Evolutionary conservation across 2,888 invertebrate species (phyloP).

Genomic region (Heliconius erato): DNA sequence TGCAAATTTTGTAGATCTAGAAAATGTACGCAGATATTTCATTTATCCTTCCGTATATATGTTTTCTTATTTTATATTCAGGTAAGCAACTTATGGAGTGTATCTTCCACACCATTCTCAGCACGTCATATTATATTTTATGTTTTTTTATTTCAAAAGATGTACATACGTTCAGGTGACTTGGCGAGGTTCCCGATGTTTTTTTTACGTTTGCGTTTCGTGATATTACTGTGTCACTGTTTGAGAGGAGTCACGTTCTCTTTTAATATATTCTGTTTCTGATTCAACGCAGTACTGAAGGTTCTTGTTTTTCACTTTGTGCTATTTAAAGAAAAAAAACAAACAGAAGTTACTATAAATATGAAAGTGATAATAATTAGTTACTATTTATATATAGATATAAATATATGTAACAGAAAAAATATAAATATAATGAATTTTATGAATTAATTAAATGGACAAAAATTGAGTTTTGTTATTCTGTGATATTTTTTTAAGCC

Average conservation of each 20-base stretch:
- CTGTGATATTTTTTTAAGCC: too few species aligned
- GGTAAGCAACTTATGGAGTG: constrained; percentile 5
- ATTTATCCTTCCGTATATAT: not conserved
- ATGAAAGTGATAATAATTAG: too few species aligned
- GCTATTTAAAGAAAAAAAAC: too few species aligned
- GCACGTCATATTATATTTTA: not conserved
- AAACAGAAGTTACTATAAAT: too few species aligned
- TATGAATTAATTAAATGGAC: too few species aligned
- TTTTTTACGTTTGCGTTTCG: not conserved
- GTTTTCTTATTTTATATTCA: constrained; percentile 11
- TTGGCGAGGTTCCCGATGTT: constrained; percentile 17
- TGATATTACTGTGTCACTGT: not conserved
- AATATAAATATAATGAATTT: too few species aligned
- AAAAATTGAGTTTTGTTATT: too few species aligned
- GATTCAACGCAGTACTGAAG: too few species aligned
- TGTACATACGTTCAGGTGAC: constrained; percentile 12
- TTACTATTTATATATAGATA: too few species aligned
- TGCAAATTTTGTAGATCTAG: not conserved
- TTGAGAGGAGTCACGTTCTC: not conserved
- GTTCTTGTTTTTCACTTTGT: too few species aligned
- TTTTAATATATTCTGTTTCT: not conserved
- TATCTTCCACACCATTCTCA: not conserved
- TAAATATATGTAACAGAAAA: too few species aligned
- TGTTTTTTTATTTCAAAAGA: not conserved
- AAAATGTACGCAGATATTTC: not conserved